Conservation (phyloP, 2,113 vertebrate genomes). For the Tetraodon nigroviridis region DNA sequence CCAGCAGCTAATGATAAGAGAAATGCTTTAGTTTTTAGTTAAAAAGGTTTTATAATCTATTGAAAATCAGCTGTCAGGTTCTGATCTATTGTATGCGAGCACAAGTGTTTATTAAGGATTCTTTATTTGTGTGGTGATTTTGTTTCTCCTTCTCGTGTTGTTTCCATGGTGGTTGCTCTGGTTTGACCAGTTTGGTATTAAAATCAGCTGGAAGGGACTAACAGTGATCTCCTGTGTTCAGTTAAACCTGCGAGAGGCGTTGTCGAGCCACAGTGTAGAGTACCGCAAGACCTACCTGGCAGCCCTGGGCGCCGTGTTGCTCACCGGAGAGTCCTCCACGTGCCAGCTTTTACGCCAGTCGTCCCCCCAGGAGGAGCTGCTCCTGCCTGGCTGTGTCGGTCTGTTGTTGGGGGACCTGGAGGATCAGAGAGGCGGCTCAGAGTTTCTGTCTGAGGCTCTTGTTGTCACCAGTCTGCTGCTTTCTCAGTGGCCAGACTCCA, state of each 20-base stretch:
- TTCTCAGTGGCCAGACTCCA: conserved; percentile 36
- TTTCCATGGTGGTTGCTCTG: not conserved
- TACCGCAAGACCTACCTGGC: conserved; percentile 75
- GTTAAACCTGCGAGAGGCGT: conserved; percentile 71
- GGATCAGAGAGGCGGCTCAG: conserved; percentile 68
- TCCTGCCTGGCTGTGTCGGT: conserved; percentile 63
- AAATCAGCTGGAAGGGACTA: not conserved
- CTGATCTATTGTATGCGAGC: too few species aligned
- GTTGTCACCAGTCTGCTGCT: conserved; percentile 76
- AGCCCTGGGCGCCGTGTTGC: conserved; percentile 69
- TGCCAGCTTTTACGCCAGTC: conserved; percentile 11
- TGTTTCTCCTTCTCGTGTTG: too few species aligned
- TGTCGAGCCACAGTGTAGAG: conserved; percentile 57
- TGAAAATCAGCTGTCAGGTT: too few species aligned
- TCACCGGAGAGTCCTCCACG: not conserved
- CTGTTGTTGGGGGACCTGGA: conserved; percentile 74
- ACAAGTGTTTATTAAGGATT: too few species aligned
- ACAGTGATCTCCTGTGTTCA: conserved; percentile 36
- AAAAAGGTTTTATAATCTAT: too few species aligned
- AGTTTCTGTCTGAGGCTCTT: conserved; percentile 71
- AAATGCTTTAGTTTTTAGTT: too few species aligned
- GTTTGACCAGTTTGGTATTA: not conserved
- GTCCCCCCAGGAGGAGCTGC: conserved; percentile 14
- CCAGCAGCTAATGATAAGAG: too few species aligned
- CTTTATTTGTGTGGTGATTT: too few species aligned